Base-by-base conservation (phyloP, 2,888 invertebrate species). In the Acanthosepion lycidas region DNA sequence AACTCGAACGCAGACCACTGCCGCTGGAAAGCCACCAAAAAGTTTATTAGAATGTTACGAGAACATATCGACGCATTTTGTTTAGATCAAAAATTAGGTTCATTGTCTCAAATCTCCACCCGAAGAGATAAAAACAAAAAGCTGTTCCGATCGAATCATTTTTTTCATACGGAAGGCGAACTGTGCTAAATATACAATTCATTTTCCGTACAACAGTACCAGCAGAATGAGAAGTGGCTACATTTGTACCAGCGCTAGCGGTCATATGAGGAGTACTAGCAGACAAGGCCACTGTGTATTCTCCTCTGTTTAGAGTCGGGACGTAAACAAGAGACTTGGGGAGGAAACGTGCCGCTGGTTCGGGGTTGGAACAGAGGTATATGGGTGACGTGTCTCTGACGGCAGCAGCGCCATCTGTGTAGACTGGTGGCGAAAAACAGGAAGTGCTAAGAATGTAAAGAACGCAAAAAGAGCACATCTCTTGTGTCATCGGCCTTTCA, bases 311-410 rank as follows among this genome's bases (percentile, higher is more conserved):
- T 78, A 78, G 78, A 78, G 9, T n/a, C 78, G 78, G n/a, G 78
- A 78, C 4, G 78, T 78, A 78, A 78, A 78, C 78, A 78, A 78
- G 78, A 33, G n/a, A 4, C 12, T n/a, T 33, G 4, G n/a, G 33
- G 78, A n/a, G 78, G 78, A 78, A 78, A 78, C 78, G 78, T 78
- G n/a, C 78, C n/a, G 20, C 78, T 78, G 78, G n/a, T 78, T 78
- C 23, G 78, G n/a, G n/a, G 78, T n/a, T n/a, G n/a, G 78, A 78
- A 6, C n/a, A 12, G 78, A 6, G 28, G n/a, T 3, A 78, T 28
- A 33, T 3, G 78, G 78, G n/a, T 5, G n/a, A 33, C 33, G n/a
- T 78, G n/a, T n/a, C 33, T 78, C n/a, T 78, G 78, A n/a, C 78
- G 78, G n/a, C 78, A 78, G n/a, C n/a, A 78, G 12, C 78, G n/a